A percentile compares a stretch with the other conserved stretches of the same genome.
These are phyloP conservation scores for Chaitophorus viminalis DNA, from an alignment of 2,888 invertebrate genomes.

Conservation along the genomic window DNA sequence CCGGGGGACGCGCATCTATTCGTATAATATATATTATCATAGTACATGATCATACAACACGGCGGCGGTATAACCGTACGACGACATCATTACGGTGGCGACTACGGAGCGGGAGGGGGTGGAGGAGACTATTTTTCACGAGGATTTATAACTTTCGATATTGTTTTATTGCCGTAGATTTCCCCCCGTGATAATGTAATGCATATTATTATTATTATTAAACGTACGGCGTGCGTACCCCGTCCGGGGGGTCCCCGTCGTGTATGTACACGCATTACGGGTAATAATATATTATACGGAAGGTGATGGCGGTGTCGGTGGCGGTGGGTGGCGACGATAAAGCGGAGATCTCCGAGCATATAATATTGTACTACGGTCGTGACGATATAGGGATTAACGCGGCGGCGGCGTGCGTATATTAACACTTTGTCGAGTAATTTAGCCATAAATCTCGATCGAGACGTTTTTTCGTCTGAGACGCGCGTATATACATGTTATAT, in stretches of 20 bases:
- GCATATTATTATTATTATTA: too few species aligned
- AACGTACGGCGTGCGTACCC: background rate
- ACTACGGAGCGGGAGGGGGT: background rate
- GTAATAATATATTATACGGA: background rate
- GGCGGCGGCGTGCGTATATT: background rate
- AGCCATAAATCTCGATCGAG: slow-evolving; percentile 56
- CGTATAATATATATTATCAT: too few species aligned
- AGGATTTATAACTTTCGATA: slow-evolving; percentile 46
- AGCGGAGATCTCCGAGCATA: background rate
- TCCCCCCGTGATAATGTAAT: too few species aligned
- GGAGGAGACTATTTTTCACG: slow-evolving; percentile 3
- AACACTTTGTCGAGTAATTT: slow-evolving; percentile 55
- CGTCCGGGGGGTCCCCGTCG: too few species aligned
- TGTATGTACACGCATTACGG: too few species aligned
- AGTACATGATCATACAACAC: background rate
- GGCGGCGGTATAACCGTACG: too few species aligned
- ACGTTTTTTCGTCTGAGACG: background rate
- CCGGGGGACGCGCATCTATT: too few species aligned
- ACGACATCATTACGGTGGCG: background rate
- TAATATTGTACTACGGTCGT: too few species aligned
- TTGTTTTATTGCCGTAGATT: slow-evolving; percentile 41
- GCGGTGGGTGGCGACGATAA: too few species aligned
- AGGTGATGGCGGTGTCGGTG: background rate
- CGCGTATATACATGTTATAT: too few species aligned
- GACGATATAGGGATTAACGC: background rate